Percentiles rank a stretch among this genome's conserved stretches.
phyloP scores from a whole-genome alignment of 2,888 invertebrate species.

The Apamea epomidion region DNA sequence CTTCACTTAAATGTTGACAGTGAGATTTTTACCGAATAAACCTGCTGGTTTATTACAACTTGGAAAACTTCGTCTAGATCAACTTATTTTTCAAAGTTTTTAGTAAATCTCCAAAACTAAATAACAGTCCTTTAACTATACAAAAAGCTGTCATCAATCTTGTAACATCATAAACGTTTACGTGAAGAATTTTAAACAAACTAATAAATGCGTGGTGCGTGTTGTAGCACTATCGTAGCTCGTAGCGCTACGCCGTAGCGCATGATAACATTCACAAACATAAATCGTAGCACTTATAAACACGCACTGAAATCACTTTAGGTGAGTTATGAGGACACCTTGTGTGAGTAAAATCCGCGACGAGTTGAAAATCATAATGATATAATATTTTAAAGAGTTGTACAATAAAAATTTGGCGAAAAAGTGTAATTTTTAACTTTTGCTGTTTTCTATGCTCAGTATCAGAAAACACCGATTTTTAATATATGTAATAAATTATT shows the following conservation, averaged over 20 bases:
- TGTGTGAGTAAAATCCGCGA: constrained; percentile 25
- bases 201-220: constrained; percentile 57
- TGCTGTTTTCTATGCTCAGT: background rate
- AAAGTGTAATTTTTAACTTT: background rate
- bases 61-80: background rate
- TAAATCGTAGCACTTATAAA: constrained; percentile 65
- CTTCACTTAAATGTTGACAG: background rate
- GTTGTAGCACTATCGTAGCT: constrained; percentile 61
- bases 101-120: background rate
- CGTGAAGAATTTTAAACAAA: constrained; percentile 46
- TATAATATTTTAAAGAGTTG: background rate
- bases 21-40: background rate
- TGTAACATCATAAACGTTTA: constrained; percentile 40
- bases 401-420: background rate
- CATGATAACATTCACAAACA: constrained; percentile 51
- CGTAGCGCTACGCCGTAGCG: constrained; percentile 64
- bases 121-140: background rate
- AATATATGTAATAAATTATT: background rate
- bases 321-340: constrained; percentile 48
- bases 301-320: constrained; percentile 61
- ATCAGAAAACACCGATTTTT: background rate
- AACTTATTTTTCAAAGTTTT: background rate
- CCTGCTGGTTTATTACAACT: background rate
- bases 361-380: background rate
- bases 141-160: constrained; percentile 34